Conservation (phyloP, 1,140 invertebrate genomes). For the Scaptomyza pallida region DNA sequence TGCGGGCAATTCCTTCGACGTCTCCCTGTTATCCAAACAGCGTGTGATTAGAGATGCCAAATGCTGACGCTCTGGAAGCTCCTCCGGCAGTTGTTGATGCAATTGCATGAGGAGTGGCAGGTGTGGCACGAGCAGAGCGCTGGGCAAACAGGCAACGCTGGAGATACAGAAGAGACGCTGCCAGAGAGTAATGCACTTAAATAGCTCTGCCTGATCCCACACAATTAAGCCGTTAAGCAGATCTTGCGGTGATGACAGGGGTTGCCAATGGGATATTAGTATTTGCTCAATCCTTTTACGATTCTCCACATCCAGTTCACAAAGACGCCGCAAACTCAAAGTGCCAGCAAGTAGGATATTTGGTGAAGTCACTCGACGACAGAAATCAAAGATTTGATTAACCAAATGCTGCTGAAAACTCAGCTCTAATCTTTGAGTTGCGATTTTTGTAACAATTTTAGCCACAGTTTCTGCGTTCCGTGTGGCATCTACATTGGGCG, state of each 20-base stretch:
- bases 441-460: slow-evolving; percentile 57
- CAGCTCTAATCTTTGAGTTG: neutral
- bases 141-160: slow-evolving; percentile 66
- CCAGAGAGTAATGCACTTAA: slow-evolving; percentile 30
- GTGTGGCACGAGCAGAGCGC: slow-evolving; percentile 50
- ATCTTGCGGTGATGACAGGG: slow-evolving; percentile 47
- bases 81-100: slow-evolving; percentile 40
- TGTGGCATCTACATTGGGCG: slow-evolving; percentile 41
- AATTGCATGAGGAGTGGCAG: slow-evolving; percentile 66
- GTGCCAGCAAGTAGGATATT: slow-evolving; percentile 52
- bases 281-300: slow-evolving; percentile 27
- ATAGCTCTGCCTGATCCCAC: slow-evolving; percentile 66
- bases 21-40: slow-evolving; percentile 67
- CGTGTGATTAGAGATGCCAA: slow-evolving; percentile 44
- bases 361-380: slow-evolving; percentile 33
- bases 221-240: slow-evolving; percentile 66
- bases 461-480: slow-evolving; percentile 59
- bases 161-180: slow-evolving; percentile 69
- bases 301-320: slow-evolving; percentile 50
- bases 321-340: slow-evolving; percentile 56
- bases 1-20: slow-evolving; percentile 38
- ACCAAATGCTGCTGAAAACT: slow-evolving; percentile 63
- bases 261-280: slow-evolving; percentile 28
- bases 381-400: slow-evolving; percentile 55
- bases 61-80: slow-evolving; percentile 8